phyloP scores from a whole-genome alignment of 2,797 vertebrate species.

The Lepilemur septentrionalis region DNA sequence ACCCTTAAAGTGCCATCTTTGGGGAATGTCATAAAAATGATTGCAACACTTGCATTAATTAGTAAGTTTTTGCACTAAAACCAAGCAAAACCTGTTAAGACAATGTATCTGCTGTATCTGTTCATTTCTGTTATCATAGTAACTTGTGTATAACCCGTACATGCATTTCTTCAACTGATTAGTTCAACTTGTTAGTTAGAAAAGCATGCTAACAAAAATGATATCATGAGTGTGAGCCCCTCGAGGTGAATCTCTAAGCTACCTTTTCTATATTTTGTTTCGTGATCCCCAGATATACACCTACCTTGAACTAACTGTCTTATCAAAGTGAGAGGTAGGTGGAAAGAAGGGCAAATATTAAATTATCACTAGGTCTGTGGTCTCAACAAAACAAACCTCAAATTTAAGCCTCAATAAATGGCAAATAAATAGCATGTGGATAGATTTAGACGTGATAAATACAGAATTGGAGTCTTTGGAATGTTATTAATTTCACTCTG shows the following conservation, averaged over 20 bases:
- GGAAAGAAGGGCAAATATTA: conserved; percentile 5
- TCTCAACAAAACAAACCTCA: conserved; percentile 25
- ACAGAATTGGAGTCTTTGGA: neutral
- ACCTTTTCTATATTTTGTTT: neutral
- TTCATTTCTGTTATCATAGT: conserved; percentile 56
- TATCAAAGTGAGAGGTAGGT: neutral
- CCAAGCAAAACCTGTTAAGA: conserved; percentile 81
- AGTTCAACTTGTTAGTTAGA: conserved; percentile 31
- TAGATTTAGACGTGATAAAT: conserved; percentile 16
- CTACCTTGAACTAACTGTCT: neutral
- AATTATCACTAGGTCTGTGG: neutral
- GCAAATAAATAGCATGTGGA: neutral
- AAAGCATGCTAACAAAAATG: conserved; percentile 23
- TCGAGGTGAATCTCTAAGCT: neutral
- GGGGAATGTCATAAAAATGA: conserved; percentile 78
- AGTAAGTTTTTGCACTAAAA: conserved; percentile 83
- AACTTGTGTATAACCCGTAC: neutral
- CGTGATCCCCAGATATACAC: neutral
- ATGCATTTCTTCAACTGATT: neutral
- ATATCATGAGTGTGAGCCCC: neutral
- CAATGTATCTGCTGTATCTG: conserved; percentile 76
- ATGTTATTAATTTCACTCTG: conserved; percentile 5
- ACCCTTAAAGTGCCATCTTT: conserved; percentile 84
- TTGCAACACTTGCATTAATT: conserved; percentile 83
- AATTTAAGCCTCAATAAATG: neutral